These are phyloP conservation scores for Drosophila bifasciata DNA, from an alignment of 1,140 invertebrate genomes.

Conservation along the genomic window DNA sequence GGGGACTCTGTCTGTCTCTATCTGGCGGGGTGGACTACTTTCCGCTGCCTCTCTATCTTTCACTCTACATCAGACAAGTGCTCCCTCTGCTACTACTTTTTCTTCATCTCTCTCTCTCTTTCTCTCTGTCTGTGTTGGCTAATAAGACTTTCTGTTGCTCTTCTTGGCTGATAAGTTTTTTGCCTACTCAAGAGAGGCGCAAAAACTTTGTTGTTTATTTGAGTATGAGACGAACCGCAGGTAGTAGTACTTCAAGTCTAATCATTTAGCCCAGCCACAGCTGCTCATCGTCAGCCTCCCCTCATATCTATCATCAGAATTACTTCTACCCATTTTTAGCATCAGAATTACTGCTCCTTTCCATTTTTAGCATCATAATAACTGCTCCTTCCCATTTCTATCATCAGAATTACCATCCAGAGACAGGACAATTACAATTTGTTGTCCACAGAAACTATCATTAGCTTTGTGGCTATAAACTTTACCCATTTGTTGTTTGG, in stretches of 20 bases:
- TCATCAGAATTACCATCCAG: no score
- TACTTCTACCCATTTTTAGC: no score
- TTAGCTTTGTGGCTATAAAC: constrained; percentile 12
- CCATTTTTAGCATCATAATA: no score
- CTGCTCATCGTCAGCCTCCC: no score
- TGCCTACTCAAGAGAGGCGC: constrained; percentile 3
- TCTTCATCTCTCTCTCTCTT: constrained; percentile 24
- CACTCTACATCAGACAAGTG: no score
- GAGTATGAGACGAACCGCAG: constrained; percentile 65
- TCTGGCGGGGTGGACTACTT: constrained; percentile 6
- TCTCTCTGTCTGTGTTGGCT: no score
- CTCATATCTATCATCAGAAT: no score
- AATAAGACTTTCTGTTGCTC: constrained; percentile 50
- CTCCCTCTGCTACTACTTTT: constrained; percentile 26
- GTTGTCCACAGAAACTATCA: constrained; percentile 11
- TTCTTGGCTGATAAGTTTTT: constrained; percentile 47
- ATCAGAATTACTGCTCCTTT: no score
- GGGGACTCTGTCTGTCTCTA: background rate
- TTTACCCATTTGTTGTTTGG: constrained; percentile 8
- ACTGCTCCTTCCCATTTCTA: no score
- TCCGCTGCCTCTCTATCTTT: constrained; percentile 4
- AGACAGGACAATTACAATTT: constrained; percentile 34
- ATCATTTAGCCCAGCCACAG: constrained; percentile 62
- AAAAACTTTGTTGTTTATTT: constrained; percentile 69
- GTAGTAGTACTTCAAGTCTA: constrained; percentile 66